Conservation (phyloP, 2,888 invertebrate species). For the Trichacis sp. region DNA sequence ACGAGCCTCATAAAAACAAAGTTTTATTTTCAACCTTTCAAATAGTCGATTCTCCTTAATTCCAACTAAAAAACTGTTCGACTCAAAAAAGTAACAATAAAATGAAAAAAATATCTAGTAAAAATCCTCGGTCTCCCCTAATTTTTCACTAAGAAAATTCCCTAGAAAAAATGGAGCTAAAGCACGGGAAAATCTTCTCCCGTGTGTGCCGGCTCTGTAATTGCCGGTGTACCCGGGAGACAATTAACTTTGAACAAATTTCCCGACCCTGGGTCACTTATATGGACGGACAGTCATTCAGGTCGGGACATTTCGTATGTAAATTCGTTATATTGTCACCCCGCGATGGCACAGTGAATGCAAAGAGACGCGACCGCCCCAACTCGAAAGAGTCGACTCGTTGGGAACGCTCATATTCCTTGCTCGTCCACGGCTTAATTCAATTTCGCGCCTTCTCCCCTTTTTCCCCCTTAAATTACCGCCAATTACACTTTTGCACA, state of each 20-base stretch:
- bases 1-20: too few species aligned
- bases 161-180: too few species aligned
- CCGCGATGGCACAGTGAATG: slow-evolving; percentile 30
- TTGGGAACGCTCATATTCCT: slow-evolving; percentile 60
- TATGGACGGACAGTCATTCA: slow-evolving; percentile 32
- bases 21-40: too few species aligned
- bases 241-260: slow-evolving; percentile 55
- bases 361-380: slow-evolving; percentile 36
- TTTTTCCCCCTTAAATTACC: slow-evolving; percentile 63
- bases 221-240: slow-evolving; percentile 51
- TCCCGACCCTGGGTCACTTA: slow-evolving; percentile 44
- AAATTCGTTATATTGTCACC: slow-evolving; percentile 66
- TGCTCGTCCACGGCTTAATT: slow-evolving; percentile 61
- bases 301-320: slow-evolving; percentile 62
- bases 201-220: too few species aligned
- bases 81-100: too few species aligned
- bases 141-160: too few species aligned
- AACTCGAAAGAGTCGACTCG: slow-evolving; percentile 50
- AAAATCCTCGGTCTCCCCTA: too few species aligned
- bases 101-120: too few species aligned
- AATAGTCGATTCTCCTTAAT: too few species aligned
- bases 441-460: slow-evolving; percentile 45
- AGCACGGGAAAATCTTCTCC: too few species aligned
- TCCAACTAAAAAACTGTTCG: too few species aligned
- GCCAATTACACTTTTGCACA: slow-evolving; percentile 64